These are phyloP conservation scores for Ranitomeya variabilis DNA, from an alignment of 2,113 vertebrate genomes.

Conservation along the genomic window DNA sequence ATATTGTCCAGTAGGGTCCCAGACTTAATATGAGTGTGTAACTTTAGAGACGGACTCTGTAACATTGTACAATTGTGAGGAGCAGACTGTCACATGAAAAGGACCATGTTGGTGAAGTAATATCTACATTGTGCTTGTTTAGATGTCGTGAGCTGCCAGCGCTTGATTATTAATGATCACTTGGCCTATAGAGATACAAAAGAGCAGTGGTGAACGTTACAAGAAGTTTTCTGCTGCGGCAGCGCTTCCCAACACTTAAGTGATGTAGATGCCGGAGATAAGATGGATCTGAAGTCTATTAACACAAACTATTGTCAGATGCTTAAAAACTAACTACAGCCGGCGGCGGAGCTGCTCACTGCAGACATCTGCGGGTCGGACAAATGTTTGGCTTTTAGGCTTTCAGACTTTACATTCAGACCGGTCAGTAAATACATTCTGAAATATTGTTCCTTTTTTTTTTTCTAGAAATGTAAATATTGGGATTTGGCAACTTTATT, in stretches of 20 bases:
- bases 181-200: conserved; percentile 32
- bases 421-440: neutral
- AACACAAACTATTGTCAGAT: conserved; percentile 48
- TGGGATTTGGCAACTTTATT: too few relatives aligned
- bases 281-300: conserved; percentile 36
- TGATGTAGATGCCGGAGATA: conserved; percentile 45
- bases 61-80: neutral
- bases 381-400: conserved; percentile 25
- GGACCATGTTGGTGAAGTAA: neutral
- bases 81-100: neutral
- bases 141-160: neutral
- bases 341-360: conserved; percentile 39
- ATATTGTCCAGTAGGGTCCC: too few relatives aligned
- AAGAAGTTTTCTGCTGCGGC: conserved; percentile 31
- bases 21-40: too few relatives aligned
- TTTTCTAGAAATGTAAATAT: too few relatives aligned
- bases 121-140: neutral
- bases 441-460: neutral
- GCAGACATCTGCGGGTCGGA: neutral
- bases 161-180: conserved; percentile 43
- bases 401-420: neutral
- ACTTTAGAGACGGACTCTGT: neutral
- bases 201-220: conserved; percentile 29
- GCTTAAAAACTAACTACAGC: conserved; percentile 22
- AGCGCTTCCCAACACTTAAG: conserved; percentile 32